A percentile compares a stretch with the other conserved stretches of the same genome.
Evolutionary conservation across 2,888 invertebrate genomes (phyloP).

Genomic region (Theodoxus fluviatilis): DNA sequence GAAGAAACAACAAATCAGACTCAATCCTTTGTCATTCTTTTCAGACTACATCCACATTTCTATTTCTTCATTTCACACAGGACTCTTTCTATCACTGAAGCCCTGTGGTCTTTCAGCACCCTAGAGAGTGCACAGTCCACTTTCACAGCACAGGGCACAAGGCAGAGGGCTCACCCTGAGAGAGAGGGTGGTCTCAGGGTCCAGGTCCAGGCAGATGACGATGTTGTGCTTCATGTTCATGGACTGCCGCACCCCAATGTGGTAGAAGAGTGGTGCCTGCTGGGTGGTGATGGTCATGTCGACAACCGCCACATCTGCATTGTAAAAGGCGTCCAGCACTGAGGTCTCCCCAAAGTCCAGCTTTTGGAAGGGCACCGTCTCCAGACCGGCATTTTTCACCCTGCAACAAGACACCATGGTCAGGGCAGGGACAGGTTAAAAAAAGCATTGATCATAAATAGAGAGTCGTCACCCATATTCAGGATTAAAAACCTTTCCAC

Average conservation of each 20-base stretch:
- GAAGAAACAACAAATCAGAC: too few relatives aligned
- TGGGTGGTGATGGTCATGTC: slow-evolving; percentile 87
- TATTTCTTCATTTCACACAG: too few relatives aligned
- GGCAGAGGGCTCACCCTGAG: slow-evolving; percentile 78
- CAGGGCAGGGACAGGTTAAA: background rate
- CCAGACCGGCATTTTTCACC: slow-evolving; percentile 48
- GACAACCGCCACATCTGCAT: slow-evolving; percentile 96
- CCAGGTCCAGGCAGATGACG: slow-evolving; percentile 71
- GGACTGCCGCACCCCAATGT: slow-evolving; percentile 95
- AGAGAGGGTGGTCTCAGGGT: slow-evolving; percentile 84
- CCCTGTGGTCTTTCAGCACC: too few relatives aligned
- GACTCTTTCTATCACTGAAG: too few relatives aligned
- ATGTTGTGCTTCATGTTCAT: slow-evolving; percentile 96
- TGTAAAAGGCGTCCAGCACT: slow-evolving; percentile 93
- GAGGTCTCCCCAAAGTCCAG: slow-evolving; percentile 97
- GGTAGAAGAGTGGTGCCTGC: slow-evolving; percentile 93
- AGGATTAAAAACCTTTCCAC: too few relatives aligned
- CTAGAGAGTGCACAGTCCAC: too few relatives aligned
- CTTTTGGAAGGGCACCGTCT: slow-evolving; percentile 78
- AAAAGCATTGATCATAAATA: background rate
- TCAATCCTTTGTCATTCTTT: background rate
- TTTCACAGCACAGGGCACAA: too few relatives aligned
- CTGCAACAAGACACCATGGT: slow-evolving; percentile 41
- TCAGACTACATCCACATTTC: too few relatives aligned
- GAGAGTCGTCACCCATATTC: background rate